These are phyloP conservation scores for Vireo griseus DNA, from an alignment of 2,797 vertebrate species.

Conservation along the genomic window DNA sequence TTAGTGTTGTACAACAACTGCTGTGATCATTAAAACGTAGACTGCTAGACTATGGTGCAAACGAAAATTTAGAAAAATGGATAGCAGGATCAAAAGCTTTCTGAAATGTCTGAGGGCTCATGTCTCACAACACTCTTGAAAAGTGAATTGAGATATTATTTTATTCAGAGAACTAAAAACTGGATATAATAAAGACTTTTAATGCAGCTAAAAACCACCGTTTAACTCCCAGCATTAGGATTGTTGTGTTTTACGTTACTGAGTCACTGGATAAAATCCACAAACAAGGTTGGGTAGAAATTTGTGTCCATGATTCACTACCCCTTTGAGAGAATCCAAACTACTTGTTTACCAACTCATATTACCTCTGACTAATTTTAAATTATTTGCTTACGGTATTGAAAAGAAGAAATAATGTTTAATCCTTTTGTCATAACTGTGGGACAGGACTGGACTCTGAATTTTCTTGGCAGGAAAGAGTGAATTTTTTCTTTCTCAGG, in stretches of 20 bases:
- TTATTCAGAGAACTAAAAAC: not conserved
- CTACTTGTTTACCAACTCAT: not conserved
- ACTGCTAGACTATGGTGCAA: not conserved
- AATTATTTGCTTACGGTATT: not conserved
- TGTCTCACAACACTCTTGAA: not conserved
- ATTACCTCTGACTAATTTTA: not conserved
- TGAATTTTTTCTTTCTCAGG: not conserved
- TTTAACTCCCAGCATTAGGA: not conserved
- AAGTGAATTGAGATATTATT: not conserved
- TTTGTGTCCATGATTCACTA: not conserved
- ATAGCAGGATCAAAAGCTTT: not conserved
- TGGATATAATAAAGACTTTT: not conserved
- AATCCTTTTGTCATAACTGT: not conserved
- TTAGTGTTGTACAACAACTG: not conserved
- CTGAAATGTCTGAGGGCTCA: not conserved
- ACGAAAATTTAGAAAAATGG: not conserved
- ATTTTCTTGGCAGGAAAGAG: not conserved
- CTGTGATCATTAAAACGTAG: not conserved
- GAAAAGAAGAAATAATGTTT: not conserved
- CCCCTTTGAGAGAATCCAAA: not conserved
- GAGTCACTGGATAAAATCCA: not conserved
- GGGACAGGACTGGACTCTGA: not conserved
- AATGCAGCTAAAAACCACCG: not conserved
- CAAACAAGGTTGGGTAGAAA: not conserved
- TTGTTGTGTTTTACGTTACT: not conserved